Evolutionary conservation across 2,113 vertebrate species (phyloP).

Genomic region (Collichthys lucidus): DNA sequence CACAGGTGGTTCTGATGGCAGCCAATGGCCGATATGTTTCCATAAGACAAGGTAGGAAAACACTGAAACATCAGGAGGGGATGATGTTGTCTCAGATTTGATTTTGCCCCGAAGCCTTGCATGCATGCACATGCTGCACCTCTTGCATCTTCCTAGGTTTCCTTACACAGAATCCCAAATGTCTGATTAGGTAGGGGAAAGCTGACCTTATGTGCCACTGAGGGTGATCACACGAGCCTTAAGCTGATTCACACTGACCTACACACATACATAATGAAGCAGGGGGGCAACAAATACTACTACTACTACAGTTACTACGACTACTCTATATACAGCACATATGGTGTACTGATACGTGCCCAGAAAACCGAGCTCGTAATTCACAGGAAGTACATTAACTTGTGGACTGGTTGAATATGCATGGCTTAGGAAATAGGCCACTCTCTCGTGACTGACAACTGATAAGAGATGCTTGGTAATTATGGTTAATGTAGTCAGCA

Average conservation of each 20-base stretch:
- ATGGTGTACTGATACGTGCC: conserved; percentile 33
- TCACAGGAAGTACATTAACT: conserved; percentile 52
- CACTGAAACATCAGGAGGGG: conserved; percentile 7
- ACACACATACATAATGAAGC: conserved; percentile 65
- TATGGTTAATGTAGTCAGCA: conserved; percentile 72
- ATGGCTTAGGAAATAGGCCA: conserved; percentile 4
- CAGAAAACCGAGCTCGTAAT: conserved; percentile 48
- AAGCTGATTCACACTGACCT: conserved; percentile 53
- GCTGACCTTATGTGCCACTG: conserved; percentile 33
- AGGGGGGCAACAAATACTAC: conserved; percentile 36
- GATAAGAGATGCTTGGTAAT: conserved; percentile 66
- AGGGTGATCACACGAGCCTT: conserved; percentile 47
- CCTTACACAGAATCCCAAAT: conserved; percentile 26
- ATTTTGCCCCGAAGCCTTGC: conserved; percentile 1
- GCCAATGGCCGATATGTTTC: conserved; percentile 93
- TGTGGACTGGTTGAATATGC: conserved; percentile 39
- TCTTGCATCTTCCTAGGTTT: not conserved
- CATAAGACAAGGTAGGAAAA: conserved; percentile 91
- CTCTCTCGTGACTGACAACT: conserved; percentile 57
- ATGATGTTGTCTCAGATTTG: not conserved
- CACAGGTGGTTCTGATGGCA: conserved; percentile 93
- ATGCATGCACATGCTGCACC: conserved; percentile 2
- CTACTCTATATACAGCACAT: conserved; percentile 5
- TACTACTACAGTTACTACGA: conserved; percentile 47
- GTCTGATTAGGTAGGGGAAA: conserved; percentile 51